Percentiles rank a stretch among this genome's conserved stretches.
These are phyloP conservation scores for Scaptomyza pallida DNA, from an alignment of 1,140 invertebrate species.

Conservation along the genomic window DNA sequence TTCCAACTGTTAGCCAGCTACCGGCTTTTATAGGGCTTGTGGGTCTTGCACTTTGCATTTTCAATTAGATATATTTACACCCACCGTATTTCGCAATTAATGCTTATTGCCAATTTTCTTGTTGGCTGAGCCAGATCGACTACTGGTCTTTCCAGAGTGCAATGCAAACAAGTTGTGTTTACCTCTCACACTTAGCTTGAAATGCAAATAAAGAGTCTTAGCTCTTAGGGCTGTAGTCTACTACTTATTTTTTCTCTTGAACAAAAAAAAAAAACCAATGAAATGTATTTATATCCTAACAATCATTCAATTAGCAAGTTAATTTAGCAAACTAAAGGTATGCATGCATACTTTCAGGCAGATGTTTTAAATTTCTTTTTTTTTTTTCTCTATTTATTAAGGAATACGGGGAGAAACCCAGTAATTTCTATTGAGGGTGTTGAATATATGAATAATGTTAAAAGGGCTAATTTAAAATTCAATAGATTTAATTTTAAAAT, in stretches of 20 bases:
- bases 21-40: slow-evolving; percentile 42
- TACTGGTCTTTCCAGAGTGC: slow-evolving; percentile 3
- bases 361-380: too few species aligned
- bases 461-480: too few species aligned
- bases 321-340: background rate
- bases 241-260: background rate
- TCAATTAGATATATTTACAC: slow-evolving; percentile 49
- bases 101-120: background rate
- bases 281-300: background rate
- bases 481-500: too few species aligned
- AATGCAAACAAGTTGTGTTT: slow-evolving; percentile 9
- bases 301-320: background rate
- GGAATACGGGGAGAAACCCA: too few species aligned
- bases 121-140: background rate
- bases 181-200: background rate
- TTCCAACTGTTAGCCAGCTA: background rate
- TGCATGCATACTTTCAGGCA: slow-evolving; percentile 20
- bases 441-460: too few species aligned
- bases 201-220: background rate
- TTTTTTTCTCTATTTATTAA: too few species aligned
- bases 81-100: slow-evolving; percentile 1
- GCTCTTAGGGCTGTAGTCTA: background rate
- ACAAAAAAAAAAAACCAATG: too few species aligned
- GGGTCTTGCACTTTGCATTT: slow-evolving; percentile 22
- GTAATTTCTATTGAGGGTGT: too few species aligned